Conservation (phyloP, 2,888 invertebrate genomes). For the Altica lythri region DNA sequence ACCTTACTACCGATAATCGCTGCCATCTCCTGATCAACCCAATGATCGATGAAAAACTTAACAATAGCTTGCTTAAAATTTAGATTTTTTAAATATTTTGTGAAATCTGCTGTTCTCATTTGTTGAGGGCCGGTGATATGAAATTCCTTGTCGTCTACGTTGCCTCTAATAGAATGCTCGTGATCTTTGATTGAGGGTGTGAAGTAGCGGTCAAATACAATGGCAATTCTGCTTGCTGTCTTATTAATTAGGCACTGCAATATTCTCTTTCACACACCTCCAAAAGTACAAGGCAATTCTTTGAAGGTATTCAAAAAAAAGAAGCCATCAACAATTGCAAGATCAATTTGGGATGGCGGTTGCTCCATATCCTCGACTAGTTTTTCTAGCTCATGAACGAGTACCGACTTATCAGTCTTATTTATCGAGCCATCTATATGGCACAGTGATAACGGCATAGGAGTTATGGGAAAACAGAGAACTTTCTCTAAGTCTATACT, state of each 20-base stretch:
- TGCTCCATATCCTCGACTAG: conserved; percentile 31
- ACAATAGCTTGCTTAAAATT: too few species aligned
- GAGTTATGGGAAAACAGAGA: conserved; percentile 28
- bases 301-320: conserved; percentile 31
- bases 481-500: conserved; percentile 26
- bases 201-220: conserved; percentile 39
- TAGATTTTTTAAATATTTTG: too few species aligned
- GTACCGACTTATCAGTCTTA: conserved; percentile 35
- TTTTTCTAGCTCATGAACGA: conserved; percentile 35
- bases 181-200: conserved; percentile 23
- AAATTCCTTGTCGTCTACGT: conserved; percentile 20
- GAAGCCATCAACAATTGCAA: conserved; percentile 35
- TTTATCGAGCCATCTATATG: conserved; percentile 37
- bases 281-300: conserved; percentile 36
- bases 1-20: conserved; percentile 39
- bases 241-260: too few species aligned
- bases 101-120: conserved; percentile 20
- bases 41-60: conserved; percentile 44
- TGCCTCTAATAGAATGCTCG: conserved; percentile 35
- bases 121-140: conserved; percentile 31
- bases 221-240: too few species aligned
- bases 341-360: conserved; percentile 34
- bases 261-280: too few species aligned
- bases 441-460: conserved; percentile 37
- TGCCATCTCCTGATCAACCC: conserved; percentile 40